These are phyloP conservation scores for Neopipo cinnamomea DNA, from an alignment of 2,113 vertebrate genomes.

Conservation along the genomic window DNA sequence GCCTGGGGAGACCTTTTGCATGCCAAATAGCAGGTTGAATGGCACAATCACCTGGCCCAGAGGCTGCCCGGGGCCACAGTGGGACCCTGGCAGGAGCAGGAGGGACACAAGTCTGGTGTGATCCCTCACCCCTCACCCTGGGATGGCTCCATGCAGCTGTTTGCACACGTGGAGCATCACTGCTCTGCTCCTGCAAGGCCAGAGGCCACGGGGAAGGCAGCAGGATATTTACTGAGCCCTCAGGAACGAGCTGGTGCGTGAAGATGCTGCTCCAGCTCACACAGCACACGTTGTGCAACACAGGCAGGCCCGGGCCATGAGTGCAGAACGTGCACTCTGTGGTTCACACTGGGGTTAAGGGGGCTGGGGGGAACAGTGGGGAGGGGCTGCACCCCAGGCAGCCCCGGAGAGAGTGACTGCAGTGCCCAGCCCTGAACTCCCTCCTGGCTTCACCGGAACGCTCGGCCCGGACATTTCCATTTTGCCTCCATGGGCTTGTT, in stretches of 20 bases:
- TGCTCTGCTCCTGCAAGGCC: not conserved
- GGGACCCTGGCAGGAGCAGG: not conserved
- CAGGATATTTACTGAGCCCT: not conserved
- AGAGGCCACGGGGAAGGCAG: not conserved
- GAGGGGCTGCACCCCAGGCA: not conserved
- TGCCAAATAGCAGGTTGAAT: not conserved
- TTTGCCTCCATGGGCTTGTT: not conserved
- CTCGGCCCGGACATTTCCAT: not conserved
- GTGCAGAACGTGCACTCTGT: fast-evolving
- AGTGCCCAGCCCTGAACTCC: not conserved
- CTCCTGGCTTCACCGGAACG: not conserved
- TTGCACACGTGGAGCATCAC: not conserved
- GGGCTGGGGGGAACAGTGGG: not conserved
- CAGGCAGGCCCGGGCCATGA: not conserved
- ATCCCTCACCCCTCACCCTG: not conserved
- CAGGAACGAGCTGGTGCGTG: not conserved
- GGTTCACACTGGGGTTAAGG: fast-evolving
- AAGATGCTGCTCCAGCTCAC: fast-evolving
- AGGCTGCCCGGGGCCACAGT: fast-evolving
- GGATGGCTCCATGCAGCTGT: not conserved
- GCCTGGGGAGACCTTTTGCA: not conserved
- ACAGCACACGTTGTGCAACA: fast-evolving
- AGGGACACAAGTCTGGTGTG: not conserved
- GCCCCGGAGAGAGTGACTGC: not conserved
- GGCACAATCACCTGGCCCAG: not conserved